These are phyloP conservation scores for Oryzias curvinotus DNA, from an alignment of 2,113 vertebrate species.

Conservation along the genomic window DNA sequence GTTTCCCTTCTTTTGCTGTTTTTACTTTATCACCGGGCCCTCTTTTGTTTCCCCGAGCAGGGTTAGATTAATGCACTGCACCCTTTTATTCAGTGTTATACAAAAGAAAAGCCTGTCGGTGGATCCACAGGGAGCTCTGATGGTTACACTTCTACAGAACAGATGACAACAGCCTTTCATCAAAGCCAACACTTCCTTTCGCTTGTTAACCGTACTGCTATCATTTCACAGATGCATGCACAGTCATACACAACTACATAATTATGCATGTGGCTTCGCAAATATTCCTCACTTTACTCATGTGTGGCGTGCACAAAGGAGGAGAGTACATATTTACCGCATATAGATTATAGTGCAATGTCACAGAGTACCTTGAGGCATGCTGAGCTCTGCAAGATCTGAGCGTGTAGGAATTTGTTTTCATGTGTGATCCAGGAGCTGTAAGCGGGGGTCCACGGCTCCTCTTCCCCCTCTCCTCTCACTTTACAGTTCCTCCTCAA, in stretches of 20 bases:
- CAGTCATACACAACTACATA: constrained; percentile 17
- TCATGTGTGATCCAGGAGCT: constrained; percentile 20
- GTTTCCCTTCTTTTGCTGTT: constrained; percentile 52
- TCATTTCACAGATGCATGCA: constrained; percentile 46
- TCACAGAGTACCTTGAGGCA: constrained; percentile 32
- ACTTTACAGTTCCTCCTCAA: constrained; percentile 41
- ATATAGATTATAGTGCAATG: constrained; percentile 18
- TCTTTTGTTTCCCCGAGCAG: constrained; percentile 67
- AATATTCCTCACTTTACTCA: constrained; percentile 10
- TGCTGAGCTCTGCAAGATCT: constrained; percentile 30
- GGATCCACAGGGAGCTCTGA: constrained; percentile 66
- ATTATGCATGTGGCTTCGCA: constrained; percentile 1
- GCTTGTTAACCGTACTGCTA: constrained; percentile 50
- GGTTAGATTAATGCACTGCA: constrained; percentile 73
- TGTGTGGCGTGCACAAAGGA: constrained; percentile 7
- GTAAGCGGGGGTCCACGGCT: constrained; percentile 24
- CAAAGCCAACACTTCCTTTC: constrained; percentile 63
- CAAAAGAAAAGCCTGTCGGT: constrained; percentile 72
- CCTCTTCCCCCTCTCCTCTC: constrained; percentile 20
- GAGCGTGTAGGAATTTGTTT: constrained; percentile 37
- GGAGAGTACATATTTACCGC: neutral
- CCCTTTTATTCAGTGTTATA: constrained; percentile 69
- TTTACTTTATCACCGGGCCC: constrained; percentile 55
- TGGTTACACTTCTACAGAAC: constrained; percentile 65
- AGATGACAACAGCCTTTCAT: constrained; percentile 77